These are phyloP conservation scores for Diorhabda carinulata DNA, from an alignment of 1,140 invertebrate species.

Conservation along the genomic window DNA sequence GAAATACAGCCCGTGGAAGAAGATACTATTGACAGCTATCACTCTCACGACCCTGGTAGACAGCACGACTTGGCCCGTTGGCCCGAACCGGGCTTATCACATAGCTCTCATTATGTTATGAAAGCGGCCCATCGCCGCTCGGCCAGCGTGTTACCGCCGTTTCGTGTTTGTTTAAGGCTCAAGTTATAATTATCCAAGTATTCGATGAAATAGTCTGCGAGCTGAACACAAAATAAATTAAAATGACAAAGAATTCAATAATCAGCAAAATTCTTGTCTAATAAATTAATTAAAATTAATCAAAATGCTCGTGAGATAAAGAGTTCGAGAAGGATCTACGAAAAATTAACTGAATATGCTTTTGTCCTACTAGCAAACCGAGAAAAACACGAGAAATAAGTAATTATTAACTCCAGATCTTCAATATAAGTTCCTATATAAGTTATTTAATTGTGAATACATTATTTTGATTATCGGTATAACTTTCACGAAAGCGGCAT, in stretches of 20 bases:
- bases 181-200: slow-evolving; percentile 28
- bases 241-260: neutral
- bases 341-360: no score
- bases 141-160: slow-evolving; percentile 27
- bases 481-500: no score
- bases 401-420: no score
- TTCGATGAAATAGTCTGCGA: slow-evolving; percentile 12
- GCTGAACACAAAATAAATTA: neutral
- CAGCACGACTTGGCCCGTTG: slow-evolving; percentile 29
- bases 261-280: neutral
- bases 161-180: slow-evolving; percentile 35
- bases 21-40: slow-evolving; percentile 33
- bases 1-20: neutral
- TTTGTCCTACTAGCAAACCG: no score
- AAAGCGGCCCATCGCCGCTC: slow-evolving; percentile 15
- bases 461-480: no score
- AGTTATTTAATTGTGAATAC: no score
- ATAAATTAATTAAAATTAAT: neutral
- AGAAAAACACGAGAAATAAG: no score
- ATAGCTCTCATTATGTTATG: slow-evolving; percentile 32
- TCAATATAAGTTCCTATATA: no score
- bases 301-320: no score
- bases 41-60: slow-evolving; percentile 34
- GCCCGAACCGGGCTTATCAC: slow-evolving; percentile 21
- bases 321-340: no score